These are phyloP conservation scores for Tetragonula carbonaria DNA, from an alignment of 2,888 invertebrate species.

Conservation along the genomic window DNA sequence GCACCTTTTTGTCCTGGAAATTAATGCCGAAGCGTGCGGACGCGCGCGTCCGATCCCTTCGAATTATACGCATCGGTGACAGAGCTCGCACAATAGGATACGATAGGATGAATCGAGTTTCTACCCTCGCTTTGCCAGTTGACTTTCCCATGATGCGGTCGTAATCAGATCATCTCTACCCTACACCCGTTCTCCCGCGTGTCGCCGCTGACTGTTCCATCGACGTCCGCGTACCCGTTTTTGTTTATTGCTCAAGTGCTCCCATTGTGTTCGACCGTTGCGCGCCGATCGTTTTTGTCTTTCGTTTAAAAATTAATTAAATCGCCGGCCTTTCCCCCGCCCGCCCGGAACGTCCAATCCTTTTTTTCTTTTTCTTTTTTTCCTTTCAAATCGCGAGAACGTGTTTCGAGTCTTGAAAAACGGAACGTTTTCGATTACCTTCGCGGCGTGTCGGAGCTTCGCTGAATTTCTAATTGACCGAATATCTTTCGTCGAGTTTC, in stretches of 20 bases:
- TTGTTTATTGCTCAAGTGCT: conserved; percentile 56
- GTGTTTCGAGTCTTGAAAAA: not conserved
- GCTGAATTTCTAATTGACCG: no score
- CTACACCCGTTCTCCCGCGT: conserved; percentile 32
- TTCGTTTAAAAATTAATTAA: conserved; percentile 40
- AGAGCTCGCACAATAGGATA: conserved; percentile 72
- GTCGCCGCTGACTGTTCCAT: conserved; percentile 30
- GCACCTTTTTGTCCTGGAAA: conserved; percentile 68
- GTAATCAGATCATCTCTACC: conserved; percentile 78
- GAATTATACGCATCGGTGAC: conserved; percentile 76
- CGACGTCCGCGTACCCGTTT: conserved; percentile 19
- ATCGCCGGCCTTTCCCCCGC: conserved; percentile 1
- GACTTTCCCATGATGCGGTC: conserved; percentile 83
- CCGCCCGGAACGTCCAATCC: not conserved
- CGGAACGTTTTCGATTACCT: not conserved
- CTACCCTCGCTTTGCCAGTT: conserved; percentile 71
- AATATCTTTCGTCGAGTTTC: not conserved
- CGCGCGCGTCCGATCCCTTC: conserved; percentile 64
- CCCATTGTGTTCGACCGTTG: conserved; percentile 31
- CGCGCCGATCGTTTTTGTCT: not conserved
- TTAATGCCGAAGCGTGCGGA: conserved; percentile 74
- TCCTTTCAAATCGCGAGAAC: not conserved
- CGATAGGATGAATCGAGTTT: conserved; percentile 73
- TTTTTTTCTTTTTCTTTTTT: not conserved
- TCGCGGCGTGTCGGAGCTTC: not conserved